Conservation (phyloP, 2,797 vertebrate genomes). For the Oreochromis grahami region DNA sequence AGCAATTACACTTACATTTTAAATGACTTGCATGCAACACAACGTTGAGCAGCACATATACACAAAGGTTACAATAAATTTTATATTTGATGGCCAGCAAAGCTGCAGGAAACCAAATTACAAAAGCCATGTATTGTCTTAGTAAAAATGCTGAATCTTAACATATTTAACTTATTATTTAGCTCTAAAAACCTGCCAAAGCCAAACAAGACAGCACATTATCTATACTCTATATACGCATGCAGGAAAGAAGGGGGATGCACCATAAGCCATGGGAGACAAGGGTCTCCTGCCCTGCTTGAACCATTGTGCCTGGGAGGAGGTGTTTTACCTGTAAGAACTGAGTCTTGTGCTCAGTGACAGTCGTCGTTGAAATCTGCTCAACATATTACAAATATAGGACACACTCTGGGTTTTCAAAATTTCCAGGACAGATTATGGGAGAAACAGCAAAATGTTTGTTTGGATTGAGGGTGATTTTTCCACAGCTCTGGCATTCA, state of each 20-base stretch:
- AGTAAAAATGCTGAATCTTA: neutral
- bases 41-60: neutral
- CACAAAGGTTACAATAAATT: slow-evolving; percentile 13
- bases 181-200: neutral
- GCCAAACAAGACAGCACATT: neutral
- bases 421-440: slow-evolving; percentile 50
- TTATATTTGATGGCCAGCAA: neutral
- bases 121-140: neutral
- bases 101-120: neutral
- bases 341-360: slow-evolving; percentile 73
- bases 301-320: slow-evolving; percentile 11
- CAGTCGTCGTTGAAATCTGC: slow-evolving; percentile 76
- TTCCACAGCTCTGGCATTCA: slow-evolving; percentile 70
- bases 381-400: slow-evolving; percentile 85
- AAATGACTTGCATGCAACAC: slow-evolving; percentile 15
- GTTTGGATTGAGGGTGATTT: slow-evolving; percentile 61
- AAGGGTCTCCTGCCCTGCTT: neutral
- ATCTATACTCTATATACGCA: slow-evolving; percentile 26
- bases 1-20: neutral
- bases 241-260: slow-evolving; percentile 22
- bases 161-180: neutral
- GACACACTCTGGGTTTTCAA: slow-evolving; percentile 70
- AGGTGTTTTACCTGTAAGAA: slow-evolving; percentile 80
- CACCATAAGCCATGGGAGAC: slow-evolving; percentile 8
- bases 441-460: slow-evolving; percentile 58